Base-by-base conservation (phyloP, 2,888 invertebrate species). In the Hipparchia sbordonii region DNA sequence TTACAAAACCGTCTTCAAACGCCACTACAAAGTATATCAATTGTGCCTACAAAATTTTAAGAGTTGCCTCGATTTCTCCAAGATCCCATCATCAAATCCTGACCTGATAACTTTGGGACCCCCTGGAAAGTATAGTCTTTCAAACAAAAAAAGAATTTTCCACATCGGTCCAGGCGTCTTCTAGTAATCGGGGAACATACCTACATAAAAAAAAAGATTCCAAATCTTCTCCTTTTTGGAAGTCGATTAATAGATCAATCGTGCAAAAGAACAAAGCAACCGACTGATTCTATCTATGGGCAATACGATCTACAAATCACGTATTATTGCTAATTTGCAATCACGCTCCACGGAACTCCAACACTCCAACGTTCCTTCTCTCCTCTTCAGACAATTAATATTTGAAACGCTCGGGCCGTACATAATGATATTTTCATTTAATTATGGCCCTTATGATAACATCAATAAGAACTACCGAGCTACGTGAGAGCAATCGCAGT, bases 321-420 rank as follows among this genome's bases (percentile, higher is more conserved):
- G 70, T 74, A 70, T 73, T 67, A 70, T 82, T 81, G 79, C 79
- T 79, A 84, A 82, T 85, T 80, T 77, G 77, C 77, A 77, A 84
- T 84, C 83, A 74, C 67, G 45, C 56, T 73, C 71, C 57, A 65
- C 72, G 67, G 68, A 63, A 65, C 70, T 65, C 71, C 66, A 63
- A 67, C 67, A 68, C 70, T 54, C 74, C 67, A 48, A 73, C 72
- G 60, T 68, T 75, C 74, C 70, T 68, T 59, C 39, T 74, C 76
- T 72, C 74, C 74, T 76, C 77, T 77, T 77, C 72, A 76, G 74
- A 74, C 76, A 78, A 79, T 80, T 80, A 79, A 78, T 79, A 79
- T 79, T 79, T 78, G 77, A 78, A 75, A 62, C 75, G 72, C 76
- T 77, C 69, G 71, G 71, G 59, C 67, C 71, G 70, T 54, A 67